Evolutionary conservation across 2,113 vertebrate genomes (phyloP).

Genomic region (Cyprinodon brontotheroides): DNA sequence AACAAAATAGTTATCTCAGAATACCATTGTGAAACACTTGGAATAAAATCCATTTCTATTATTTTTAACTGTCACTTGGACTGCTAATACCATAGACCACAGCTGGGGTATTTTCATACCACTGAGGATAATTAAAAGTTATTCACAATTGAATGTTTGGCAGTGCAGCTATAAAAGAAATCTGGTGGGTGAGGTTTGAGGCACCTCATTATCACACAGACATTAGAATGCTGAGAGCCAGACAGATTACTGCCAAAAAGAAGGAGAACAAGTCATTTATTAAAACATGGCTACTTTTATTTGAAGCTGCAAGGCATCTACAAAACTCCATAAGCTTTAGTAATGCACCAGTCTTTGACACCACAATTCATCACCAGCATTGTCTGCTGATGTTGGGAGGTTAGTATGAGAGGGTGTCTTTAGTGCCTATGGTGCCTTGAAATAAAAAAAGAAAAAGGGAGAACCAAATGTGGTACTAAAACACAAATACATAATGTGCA

Average conservation of each 20-base stretch:
- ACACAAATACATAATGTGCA: neutral
- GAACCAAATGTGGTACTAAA: neutral
- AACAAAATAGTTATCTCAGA: neutral
- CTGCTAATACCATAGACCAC: constrained; percentile 31
- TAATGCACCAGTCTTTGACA: constrained; percentile 33
- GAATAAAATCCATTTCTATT: constrained; percentile 23
- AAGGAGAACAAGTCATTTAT: constrained; percentile 55
- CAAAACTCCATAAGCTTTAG: constrained; percentile 29
- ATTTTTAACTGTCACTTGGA: constrained; percentile 33
- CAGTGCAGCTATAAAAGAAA: constrained; percentile 41
- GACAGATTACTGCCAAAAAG: constrained; percentile 62
- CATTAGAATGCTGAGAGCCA: constrained; percentile 53
- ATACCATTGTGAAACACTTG: constrained; percentile 5
- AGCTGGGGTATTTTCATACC: constrained; percentile 50
- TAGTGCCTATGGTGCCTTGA: constrained; percentile 4
- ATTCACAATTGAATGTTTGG: constrained; percentile 66
- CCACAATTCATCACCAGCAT: constrained; percentile 25
- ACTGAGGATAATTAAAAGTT: constrained; percentile 69
- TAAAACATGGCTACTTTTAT: constrained; percentile 53
- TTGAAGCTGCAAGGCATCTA: constrained; percentile 47
- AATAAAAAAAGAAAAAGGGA: neutral
- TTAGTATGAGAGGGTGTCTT: constrained; percentile 20
- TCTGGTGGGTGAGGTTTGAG: constrained; percentile 58
- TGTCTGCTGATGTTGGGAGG: constrained; percentile 12
- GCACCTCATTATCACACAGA: constrained; percentile 67